A percentile compares a stretch with the other conserved stretches of the same genome.
These are phyloP conservation scores for Tetragnatha montana DNA, from an alignment of 2,888 invertebrate genomes.

Conservation along the genomic window DNA sequence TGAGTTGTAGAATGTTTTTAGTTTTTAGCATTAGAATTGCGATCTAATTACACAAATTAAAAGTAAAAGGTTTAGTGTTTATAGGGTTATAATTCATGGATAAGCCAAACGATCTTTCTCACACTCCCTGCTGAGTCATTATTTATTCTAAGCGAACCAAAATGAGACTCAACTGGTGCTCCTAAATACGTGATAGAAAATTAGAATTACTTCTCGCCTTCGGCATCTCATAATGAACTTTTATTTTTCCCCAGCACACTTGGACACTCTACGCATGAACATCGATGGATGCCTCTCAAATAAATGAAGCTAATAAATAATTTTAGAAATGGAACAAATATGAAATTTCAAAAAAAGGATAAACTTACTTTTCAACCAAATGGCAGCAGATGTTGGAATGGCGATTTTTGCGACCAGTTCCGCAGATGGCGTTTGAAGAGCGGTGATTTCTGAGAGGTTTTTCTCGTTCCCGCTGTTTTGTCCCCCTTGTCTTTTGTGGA, in stretches of 20 bases:
- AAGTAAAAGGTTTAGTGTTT: too few species aligned
- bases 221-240: neutral
- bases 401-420: neutral
- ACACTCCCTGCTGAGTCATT: neutral
- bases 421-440: slow-evolving; percentile 14
- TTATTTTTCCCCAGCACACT: neutral
- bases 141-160: neutral
- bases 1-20: too few species aligned
- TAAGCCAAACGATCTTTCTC: neutral
- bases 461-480: slow-evolving; percentile 20
- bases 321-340: neutral
- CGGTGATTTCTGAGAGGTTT: neutral
- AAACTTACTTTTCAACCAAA: slow-evolving; percentile 18
- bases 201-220: neutral
- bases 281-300: too few species aligned
- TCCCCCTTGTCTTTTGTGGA: slow-evolving; percentile 1
- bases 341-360: neutral
- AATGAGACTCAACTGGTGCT: neutral
- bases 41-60: too few species aligned
- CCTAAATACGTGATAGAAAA: neutral
- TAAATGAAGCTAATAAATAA: too few species aligned
- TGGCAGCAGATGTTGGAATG: slow-evolving; percentile 36
- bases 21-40: too few species aligned
- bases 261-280: neutral
- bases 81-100: too few species aligned